phyloP scores from a whole-genome alignment of 2,888 invertebrate genomes.

The Phania funesta region DNA sequence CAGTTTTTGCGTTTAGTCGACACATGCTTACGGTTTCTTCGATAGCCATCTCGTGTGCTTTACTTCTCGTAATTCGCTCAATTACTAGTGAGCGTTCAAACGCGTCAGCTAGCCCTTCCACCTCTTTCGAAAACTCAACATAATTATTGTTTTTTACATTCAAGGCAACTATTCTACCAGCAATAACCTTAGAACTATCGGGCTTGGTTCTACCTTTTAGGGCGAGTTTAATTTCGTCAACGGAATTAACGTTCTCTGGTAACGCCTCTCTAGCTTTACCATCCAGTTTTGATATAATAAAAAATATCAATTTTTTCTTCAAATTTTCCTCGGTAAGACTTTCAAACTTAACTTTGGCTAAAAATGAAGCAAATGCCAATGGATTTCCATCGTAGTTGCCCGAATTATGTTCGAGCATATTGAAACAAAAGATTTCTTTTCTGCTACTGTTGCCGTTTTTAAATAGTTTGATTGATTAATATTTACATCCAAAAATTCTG shows the following conservation, averaged over 20 bases:
- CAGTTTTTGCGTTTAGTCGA: too few relatives aligned
- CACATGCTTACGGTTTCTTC: too few relatives aligned
- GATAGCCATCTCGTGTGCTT: too few relatives aligned
- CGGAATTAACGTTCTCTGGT: background rate
- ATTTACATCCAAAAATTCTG: too few relatives aligned
- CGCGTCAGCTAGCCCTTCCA: conserved; percentile 39
- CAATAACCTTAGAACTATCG: too few relatives aligned
- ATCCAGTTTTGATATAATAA: background rate
- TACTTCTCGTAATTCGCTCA: conserved; percentile 18
- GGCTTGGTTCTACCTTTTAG: conserved; percentile 19
- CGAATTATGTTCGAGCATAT: conserved; percentile 8
- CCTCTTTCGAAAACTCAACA: conserved; percentile 36
- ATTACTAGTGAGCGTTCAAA: conserved; percentile 30
- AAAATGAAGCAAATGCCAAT: too few relatives aligned
- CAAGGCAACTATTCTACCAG: conserved; percentile 37
- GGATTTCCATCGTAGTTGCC: conserved; percentile 1
- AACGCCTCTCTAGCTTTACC: background rate
- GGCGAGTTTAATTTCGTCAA: background rate
- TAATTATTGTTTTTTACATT: too few relatives aligned
- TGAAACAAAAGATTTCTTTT: conserved; percentile 19
- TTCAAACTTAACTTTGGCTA: too few relatives aligned
- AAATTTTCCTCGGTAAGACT: too few relatives aligned
- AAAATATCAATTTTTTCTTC: too few relatives aligned
- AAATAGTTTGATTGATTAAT: background rate
- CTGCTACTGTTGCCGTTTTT: conserved; percentile 14